Evolutionary conservation across 2,888 invertebrate genomes (phyloP).

Genomic region (Amorpha juglandis): DNA sequence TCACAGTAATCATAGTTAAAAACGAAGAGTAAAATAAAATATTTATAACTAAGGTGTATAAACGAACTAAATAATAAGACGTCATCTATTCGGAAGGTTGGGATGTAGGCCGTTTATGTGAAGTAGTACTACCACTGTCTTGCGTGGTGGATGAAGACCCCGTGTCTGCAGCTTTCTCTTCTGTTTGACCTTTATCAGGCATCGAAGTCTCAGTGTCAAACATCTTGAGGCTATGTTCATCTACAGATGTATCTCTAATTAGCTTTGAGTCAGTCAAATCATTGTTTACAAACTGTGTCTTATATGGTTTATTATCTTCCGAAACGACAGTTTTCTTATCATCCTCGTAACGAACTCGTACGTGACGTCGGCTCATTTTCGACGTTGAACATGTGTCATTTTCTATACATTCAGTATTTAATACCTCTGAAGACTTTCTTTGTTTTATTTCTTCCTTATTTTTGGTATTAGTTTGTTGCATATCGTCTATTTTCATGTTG

Average conservation of each 20-base stretch:
- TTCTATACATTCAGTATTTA: background rate
- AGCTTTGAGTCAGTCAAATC: background rate
- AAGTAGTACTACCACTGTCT: conserved; percentile 9
- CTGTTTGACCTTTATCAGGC: background rate
- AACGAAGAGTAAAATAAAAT: background rate
- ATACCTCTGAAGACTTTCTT: background rate
- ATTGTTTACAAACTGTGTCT: background rate
- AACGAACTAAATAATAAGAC: background rate
- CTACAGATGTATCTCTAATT: background rate
- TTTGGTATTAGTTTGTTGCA: background rate
- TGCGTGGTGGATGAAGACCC: conserved; percentile 1
- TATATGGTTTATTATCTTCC: background rate
- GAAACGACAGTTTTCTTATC: conserved; percentile 26
- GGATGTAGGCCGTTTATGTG: background rate
- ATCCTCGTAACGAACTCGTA: conserved; percentile 40
- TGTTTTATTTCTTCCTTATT: conserved; percentile 18
- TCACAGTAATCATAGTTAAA: background rate
- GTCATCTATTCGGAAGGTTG: background rate
- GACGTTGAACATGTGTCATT: conserved; percentile 32
- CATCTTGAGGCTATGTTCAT: conserved; percentile 14
- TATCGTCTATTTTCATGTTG: conserved; percentile 17
- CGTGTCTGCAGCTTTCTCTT: background rate
- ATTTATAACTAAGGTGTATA: background rate
- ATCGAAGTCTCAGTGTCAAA: conserved; percentile 11
- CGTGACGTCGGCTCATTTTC: conserved; percentile 31